These are phyloP conservation scores for Epinephelus lanceolatus DNA, from an alignment of 2,113 vertebrate genomes.

Conservation along the genomic window DNA sequence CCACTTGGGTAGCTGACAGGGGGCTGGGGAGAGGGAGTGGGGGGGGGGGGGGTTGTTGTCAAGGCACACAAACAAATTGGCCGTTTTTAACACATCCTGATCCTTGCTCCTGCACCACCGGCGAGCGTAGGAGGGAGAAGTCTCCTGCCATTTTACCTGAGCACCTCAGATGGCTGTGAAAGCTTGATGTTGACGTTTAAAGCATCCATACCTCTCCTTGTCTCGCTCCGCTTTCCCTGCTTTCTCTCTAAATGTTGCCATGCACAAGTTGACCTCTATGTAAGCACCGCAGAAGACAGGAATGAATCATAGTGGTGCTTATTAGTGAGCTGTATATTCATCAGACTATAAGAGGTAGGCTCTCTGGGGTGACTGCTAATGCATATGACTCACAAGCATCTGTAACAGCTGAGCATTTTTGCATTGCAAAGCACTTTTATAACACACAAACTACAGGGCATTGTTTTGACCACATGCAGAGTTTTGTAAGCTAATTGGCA, in stretches of 20 bases:
- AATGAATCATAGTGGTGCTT: slow-evolving; percentile 72
- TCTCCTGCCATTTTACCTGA: slow-evolving; percentile 38
- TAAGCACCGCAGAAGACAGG: slow-evolving; percentile 50
- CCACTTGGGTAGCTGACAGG: slow-evolving; percentile 61
- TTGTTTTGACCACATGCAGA: slow-evolving; percentile 70
- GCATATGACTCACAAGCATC: slow-evolving; percentile 58
- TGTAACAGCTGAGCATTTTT: slow-evolving; percentile 63
- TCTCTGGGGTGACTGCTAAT: slow-evolving; percentile 72
- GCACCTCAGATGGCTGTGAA: slow-evolving; percentile 21
- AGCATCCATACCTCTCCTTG: slow-evolving; percentile 28
- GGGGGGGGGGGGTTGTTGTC: slow-evolving; percentile 41
- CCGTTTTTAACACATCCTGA: slow-evolving; percentile 64
- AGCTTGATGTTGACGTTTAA: slow-evolving; percentile 35
- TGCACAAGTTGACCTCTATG: slow-evolving; percentile 64
- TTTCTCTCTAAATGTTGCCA: slow-evolving; percentile 62
- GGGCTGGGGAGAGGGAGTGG: neutral
- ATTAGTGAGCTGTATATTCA: slow-evolving; percentile 72
- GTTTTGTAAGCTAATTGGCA: slow-evolving; percentile 72
- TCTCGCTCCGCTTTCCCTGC: slow-evolving; percentile 3
- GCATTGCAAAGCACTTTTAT: slow-evolving; percentile 66
- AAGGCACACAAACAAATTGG: slow-evolving; percentile 74
- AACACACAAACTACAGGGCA: slow-evolving; percentile 54
- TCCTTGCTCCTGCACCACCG: slow-evolving; percentile 40
- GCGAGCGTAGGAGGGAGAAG: slow-evolving; percentile 18
- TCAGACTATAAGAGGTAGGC: slow-evolving; percentile 65